These are phyloP conservation scores for Podarcis cretensis DNA, from an alignment of 2,113 vertebrate species.

Conservation along the genomic window DNA sequence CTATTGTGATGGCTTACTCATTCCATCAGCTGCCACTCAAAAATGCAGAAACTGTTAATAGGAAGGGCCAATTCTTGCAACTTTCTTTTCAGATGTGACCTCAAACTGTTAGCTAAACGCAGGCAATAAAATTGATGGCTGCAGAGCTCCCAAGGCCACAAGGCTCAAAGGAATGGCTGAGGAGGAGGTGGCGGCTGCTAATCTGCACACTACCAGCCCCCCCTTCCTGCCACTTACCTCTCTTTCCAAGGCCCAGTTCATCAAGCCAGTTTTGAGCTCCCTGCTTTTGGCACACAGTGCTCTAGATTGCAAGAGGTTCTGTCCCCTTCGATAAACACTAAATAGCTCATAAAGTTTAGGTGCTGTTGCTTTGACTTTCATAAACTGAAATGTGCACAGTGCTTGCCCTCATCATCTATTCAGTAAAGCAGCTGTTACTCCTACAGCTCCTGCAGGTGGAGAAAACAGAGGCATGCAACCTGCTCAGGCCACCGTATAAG, in stretches of 20 bases:
- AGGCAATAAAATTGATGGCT: not conserved
- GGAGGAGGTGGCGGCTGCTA: too few relatives aligned
- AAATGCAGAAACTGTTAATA: conserved; percentile 8
- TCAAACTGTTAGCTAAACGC: not conserved
- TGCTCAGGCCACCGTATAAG: not conserved
- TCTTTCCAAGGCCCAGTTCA: not conserved
- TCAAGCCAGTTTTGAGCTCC: too few relatives aligned
- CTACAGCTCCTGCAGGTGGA: too few relatives aligned
- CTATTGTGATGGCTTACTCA: conserved; percentile 39
- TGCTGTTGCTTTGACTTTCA: not conserved
- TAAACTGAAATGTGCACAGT: too few relatives aligned
- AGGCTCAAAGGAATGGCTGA: not conserved
- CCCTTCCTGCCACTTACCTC: not conserved
- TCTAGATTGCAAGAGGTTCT: not conserved
- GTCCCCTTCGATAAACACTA: too few relatives aligned
- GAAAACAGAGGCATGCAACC: not conserved
- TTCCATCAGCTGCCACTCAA: conserved; percentile 31
- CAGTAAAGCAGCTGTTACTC: not conserved
- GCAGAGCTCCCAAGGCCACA: accelerated
- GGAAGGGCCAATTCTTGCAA: not conserved
- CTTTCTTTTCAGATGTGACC: not conserved
- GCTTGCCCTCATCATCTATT: not conserved
- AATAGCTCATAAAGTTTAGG: too few relatives aligned
- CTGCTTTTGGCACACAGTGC: too few relatives aligned
- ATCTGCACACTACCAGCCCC: not conserved